phyloP scores from a whole-genome alignment of 2,888 invertebrate genomes.

The Trimorus sp. region DNA sequence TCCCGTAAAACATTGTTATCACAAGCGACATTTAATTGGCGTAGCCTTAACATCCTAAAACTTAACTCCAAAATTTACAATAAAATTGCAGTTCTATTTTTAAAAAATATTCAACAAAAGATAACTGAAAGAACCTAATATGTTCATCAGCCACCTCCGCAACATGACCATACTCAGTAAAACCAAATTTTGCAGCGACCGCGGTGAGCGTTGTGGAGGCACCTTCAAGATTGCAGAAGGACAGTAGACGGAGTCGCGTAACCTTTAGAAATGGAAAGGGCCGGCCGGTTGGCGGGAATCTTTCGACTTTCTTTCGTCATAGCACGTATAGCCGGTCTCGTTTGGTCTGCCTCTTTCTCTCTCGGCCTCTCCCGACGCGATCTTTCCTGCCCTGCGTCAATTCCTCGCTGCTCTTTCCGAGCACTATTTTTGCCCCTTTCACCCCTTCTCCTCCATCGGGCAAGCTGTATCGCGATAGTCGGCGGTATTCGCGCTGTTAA shows the following conservation, averaged over 20 bases:
- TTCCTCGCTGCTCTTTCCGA: slow-evolving; percentile 45
- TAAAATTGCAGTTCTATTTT: too few species aligned
- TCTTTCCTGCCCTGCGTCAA: slow-evolving; percentile 61
- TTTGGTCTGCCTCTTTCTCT: slow-evolving; percentile 33
- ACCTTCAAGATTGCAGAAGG: slow-evolving; percentile 49
- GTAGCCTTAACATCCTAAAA: too few species aligned
- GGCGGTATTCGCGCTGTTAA: slow-evolving; percentile 56
- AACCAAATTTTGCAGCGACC: not conserved
- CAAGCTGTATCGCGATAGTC: slow-evolving; percentile 39
- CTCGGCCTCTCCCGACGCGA: slow-evolving; percentile 9
- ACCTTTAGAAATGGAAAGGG: slow-evolving; percentile 66
- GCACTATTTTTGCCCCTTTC: slow-evolving; percentile 61
- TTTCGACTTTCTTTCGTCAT: slow-evolving; percentile 66
- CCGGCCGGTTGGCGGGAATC: slow-evolving; percentile 48
- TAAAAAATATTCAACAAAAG: too few species aligned
- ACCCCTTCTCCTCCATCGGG: slow-evolving; percentile 50
- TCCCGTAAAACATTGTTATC: too few species aligned
- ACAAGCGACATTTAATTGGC: too few species aligned
- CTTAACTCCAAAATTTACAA: too few species aligned
- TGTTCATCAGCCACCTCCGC: too few species aligned
- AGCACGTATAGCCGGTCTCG: slow-evolving; percentile 47
- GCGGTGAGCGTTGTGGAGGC: slow-evolving; percentile 22
- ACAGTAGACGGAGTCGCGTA: slow-evolving; percentile 57
- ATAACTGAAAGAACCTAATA: not conserved
- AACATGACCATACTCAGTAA: too few species aligned